Evolutionary conservation across 2,797 vertebrate species (phyloP), one percentile per base, ranked within the genome.

Genomic region (Carapus acus): DNA sequence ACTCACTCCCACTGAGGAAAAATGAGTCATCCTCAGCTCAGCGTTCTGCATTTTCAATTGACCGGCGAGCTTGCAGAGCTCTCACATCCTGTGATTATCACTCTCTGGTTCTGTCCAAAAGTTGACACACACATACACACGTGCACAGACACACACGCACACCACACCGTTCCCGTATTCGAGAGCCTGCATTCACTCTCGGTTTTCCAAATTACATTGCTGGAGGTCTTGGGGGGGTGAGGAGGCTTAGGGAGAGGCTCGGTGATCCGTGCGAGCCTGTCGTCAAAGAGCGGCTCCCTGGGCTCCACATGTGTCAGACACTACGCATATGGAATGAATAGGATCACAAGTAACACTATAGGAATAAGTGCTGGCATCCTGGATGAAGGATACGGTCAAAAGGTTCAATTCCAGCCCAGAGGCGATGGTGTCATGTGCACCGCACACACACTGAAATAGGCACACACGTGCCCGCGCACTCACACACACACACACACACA

Each of bases 241-340:
- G 4, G 24, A 27, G 24, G 73, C n/a, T n/a, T n/a, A n/a, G n/a
- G n/a, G n/a, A n/a, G n/a, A n/a, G n/a, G 71, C 69, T 62, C 69
- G 78, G 62, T 78, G 73, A 76, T 71, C 65, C 72, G 62, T 70
- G 59, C 71, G 57, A 73, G 54, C 49, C 44, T 61, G 62, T 73
- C 77, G 78, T 83, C 76, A 79, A 81, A 84, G 73, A 69, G 51
- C 4, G 33, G 69, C 69, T 58, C 33, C 69, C n/a, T 67, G 69
- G 39, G 62, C 59, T 74, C 49, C 73, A 73, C 54, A 80, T 78
- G 78, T 81, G 79, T 81, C 58, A 67, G 9, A 67, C 59, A 43
- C 44, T 17, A 13, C 63, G 61, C 80, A 84, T 80, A 78, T 85
- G 83, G 79, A 82, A 79, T 60, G 65, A 81, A 83, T 79, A 81